These are phyloP conservation scores for Timema cristinae DNA, from an alignment of 2,888 invertebrate genomes.

Conservation along the genomic window DNA sequence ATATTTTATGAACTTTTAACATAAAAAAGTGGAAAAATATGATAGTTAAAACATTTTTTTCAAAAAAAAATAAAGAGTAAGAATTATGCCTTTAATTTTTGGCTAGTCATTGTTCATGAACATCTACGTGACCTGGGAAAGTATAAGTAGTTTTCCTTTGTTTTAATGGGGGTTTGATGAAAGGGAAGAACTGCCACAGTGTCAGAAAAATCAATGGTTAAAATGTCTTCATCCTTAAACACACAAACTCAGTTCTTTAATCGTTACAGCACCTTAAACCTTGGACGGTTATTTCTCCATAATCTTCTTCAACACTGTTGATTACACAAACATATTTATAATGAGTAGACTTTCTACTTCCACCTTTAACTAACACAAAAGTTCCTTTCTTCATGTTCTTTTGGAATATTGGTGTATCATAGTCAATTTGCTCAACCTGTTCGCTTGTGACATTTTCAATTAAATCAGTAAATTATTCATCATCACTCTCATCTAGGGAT, in stretches of 20 bases:
- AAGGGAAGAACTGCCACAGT: background rate
- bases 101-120: background rate
- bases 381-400: constrained; percentile 1
- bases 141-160: constrained; percentile 5
- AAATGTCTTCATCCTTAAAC: background rate
- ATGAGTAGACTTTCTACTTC: background rate
- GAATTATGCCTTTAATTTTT: background rate
- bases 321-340: too few relatives aligned
- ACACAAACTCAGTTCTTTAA: background rate
- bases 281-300: constrained; percentile 3
- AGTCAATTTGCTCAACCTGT: background rate
- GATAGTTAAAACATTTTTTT: background rate
- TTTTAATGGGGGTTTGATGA: background rate
- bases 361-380: constrained; percentile 5
- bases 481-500: background rate
- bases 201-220: constrained; percentile 2
- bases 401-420: constrained; percentile 11
- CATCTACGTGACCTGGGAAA: background rate
- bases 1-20: too few relatives aligned
- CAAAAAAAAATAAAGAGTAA: background rate
- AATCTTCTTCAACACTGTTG: background rate
- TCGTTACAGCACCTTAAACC: background rate
- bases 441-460: constrained; percentile 1
- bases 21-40: too few relatives aligned
- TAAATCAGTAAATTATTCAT: background rate